These are phyloP conservation scores for Paracyclopina nana DNA, from an alignment of 1,140 invertebrate species.

Conservation along the genomic window DNA sequence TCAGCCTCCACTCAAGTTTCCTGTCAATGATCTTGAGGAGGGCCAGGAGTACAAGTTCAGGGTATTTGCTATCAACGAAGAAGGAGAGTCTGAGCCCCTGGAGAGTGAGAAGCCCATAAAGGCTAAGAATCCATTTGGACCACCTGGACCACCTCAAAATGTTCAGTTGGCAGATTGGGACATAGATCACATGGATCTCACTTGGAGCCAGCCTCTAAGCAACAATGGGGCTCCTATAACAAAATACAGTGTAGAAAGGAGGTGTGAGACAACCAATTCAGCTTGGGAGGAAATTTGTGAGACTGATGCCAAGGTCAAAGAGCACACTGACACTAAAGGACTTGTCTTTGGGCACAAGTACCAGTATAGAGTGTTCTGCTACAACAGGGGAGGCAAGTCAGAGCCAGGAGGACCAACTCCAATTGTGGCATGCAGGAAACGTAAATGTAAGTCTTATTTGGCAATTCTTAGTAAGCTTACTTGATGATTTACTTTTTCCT, in stretches of 20 bases:
- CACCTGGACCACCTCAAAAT: slow-evolving; percentile 8
- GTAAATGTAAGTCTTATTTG: slow-evolving; percentile 45
- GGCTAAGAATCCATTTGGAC: slow-evolving; percentile 86
- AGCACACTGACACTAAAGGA: slow-evolving; percentile 77
- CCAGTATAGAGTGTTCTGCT: slow-evolving; percentile 76
- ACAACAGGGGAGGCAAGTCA: slow-evolving; percentile 82
- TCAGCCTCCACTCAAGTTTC: too few species aligned
- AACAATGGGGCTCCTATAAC: slow-evolving; percentile 87
- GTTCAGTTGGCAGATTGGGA: slow-evolving; percentile 73
- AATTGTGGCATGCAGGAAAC: slow-evolving; percentile 67
- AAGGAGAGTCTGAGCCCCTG: slow-evolving; percentile 87
- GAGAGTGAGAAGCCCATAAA: slow-evolving; percentile 66
- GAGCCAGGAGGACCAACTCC: slow-evolving; percentile 72
- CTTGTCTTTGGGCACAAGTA: slow-evolving; percentile 87
- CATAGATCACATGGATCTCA: slow-evolving; percentile 63
- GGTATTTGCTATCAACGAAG: slow-evolving; percentile 94
- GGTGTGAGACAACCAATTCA: neutral
- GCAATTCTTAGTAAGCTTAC: neutral
- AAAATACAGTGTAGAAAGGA: too few species aligned
- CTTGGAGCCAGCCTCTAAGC: slow-evolving; percentile 81
- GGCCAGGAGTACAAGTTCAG: slow-evolving; percentile 97
- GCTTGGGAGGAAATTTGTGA: slow-evolving; percentile 36
- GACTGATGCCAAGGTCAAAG: slow-evolving; percentile 76
- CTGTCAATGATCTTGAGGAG: slow-evolving; percentile 74
- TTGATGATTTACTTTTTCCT: slow-evolving; percentile 16